Conservation (phyloP, 2,888 invertebrate species). For the Drosophila picticornis region DNA sequence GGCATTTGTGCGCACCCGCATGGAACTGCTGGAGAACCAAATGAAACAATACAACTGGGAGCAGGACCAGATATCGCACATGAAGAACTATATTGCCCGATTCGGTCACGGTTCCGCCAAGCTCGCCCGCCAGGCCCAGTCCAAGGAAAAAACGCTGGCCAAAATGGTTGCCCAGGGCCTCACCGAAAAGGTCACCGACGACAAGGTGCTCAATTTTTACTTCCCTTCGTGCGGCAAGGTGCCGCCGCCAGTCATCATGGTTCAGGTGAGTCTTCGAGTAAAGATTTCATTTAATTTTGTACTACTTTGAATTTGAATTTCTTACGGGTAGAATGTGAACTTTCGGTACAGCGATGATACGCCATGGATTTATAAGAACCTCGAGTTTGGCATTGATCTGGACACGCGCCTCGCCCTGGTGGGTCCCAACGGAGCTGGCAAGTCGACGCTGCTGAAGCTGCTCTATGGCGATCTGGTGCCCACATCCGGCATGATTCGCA, state of each 20-base stretch:
- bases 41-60: slow-evolving; percentile 99
- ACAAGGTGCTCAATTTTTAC: slow-evolving; percentile 97
- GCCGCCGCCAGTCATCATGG: slow-evolving; percentile 99
- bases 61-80: slow-evolving; percentile 99
- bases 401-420: slow-evolving; percentile 98
- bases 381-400: slow-evolving; percentile 99
- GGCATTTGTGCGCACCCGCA: slow-evolving; percentile 95
- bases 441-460: slow-evolving; percentile 98
- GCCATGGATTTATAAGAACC: slow-evolving; percentile 97
- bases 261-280: slow-evolving; percentile 88
- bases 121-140: slow-evolving; percentile 99
- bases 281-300: background rate
- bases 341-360: slow-evolving; percentile 95
- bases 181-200: slow-evolving; percentile 96
- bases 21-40: slow-evolving; percentile 98
- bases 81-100: slow-evolving; percentile 99
- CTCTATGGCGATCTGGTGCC: slow-evolving; percentile 98
- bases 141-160: slow-evolving; percentile 99
- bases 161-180: slow-evolving; percentile 99
- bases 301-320: background rate
- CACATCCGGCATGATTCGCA: slow-evolving; percentile 97
- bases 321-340: slow-evolving; percentile 91
- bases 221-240: slow-evolving; percentile 98
- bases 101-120: slow-evolving; percentile 99
- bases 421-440: slow-evolving; percentile 99